Base-by-base conservation (phyloP, 2,113 vertebrate species). In the Balaeniceps rex region DNA sequence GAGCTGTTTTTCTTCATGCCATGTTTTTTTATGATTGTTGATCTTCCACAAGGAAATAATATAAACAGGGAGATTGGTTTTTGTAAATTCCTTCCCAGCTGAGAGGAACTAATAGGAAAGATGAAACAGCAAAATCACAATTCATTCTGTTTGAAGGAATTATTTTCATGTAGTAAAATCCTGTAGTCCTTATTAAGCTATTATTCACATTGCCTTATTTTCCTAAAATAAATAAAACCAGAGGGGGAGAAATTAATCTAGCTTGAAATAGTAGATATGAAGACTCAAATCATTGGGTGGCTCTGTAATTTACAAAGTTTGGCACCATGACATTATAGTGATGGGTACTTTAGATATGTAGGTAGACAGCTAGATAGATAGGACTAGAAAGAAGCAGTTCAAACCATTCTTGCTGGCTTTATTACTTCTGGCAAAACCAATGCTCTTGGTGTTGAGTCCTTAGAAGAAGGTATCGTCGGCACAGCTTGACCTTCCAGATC, bases 401-500 rank as follows among this genome's bases (percentile, higher is more conserved):
- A 90, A 94, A 74, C 40, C 12, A 49, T 85, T 88, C 68, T 40
- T 81, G 9, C 28, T 72, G 68, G 31, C 74, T 86, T 75, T 91
- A 83, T 60, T 94, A 64, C 24, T 80, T 74, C 42, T 83, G 49
- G 33, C 18, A 91, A 95, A 88, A 54, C 6, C 66, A 57, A 22
- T 40, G 42, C 2, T 83, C 10, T 88, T 88, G 40, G 17, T 64
- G 42, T 33, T 55, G 87, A 89, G n/a, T 90, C 66, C 38, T 83
- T 87, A 84, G 64, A 89, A 84, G 71, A 12, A 29, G 31, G 64
- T 80, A 95, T 83, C 81, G 88, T 88, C 84, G 54, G 77, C 92
- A 97, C 94, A 97, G 92, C 69, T 95, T 98, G 95, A 88, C 87
- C 68, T 93, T 97, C 76, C n/a, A n/a, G 95, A 97, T 96, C 96